Evolutionary conservation across 2,888 invertebrate species (phyloP).

Genomic region (Lysandra coridon): DNA sequence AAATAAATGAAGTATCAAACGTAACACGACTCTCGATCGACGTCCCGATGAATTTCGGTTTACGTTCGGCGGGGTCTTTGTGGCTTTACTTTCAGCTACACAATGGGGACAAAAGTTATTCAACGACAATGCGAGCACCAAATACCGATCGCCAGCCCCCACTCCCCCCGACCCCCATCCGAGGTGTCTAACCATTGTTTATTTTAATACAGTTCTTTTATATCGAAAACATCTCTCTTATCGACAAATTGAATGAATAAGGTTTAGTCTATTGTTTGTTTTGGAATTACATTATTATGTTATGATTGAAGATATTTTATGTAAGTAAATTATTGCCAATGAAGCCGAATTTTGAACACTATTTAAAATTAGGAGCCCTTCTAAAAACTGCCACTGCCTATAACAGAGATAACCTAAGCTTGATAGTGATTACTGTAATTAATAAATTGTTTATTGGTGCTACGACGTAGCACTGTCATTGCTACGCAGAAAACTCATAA

Average conservation of each 20-base stretch:
- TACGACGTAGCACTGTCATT: no score
- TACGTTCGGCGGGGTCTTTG: constrained; percentile 78
- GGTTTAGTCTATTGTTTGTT: neutral
- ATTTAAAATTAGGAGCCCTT: no score
- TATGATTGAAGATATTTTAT: neutral
- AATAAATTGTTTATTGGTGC: no score
- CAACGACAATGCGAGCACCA: constrained; percentile 80
- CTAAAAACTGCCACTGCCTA: no score
- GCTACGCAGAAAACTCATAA: no score
- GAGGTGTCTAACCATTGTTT: constrained; percentile 73
- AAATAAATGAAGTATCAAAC: constrained; percentile 52
- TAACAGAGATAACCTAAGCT: no score
- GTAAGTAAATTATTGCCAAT: no score
- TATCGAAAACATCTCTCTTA: constrained; percentile 62
- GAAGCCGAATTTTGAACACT: no score
- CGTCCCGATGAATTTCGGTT: constrained; percentile 79
- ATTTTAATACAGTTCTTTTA: constrained; percentile 78
- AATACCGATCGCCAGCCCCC: constrained; percentile 77
- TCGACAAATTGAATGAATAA: constrained; percentile 56
- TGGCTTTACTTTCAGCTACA: constrained; percentile 74
- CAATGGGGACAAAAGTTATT: constrained; percentile 82
- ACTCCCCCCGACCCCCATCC: constrained; percentile 51
- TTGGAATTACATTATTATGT: neutral
- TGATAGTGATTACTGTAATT: no score
- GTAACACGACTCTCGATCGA: constrained; percentile 75